Base-by-base conservation (phyloP, 2,888 invertebrate genomes). In the Pristionchus entomophagus region DNA sequence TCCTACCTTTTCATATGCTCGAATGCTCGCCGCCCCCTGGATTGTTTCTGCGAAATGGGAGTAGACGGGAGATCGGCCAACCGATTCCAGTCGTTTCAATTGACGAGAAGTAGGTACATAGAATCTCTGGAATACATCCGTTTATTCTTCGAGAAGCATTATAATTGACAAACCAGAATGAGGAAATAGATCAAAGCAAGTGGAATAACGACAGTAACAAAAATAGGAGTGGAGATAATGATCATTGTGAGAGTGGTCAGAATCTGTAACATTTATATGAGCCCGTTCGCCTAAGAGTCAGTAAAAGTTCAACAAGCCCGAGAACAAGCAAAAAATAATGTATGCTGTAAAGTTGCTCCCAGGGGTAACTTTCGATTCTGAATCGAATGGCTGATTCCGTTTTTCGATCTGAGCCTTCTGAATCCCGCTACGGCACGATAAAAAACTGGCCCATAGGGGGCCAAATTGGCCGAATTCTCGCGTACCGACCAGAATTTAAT, bases 101-200 rank as follows among this genome's bases (percentile, higher is more conserved):
- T 99, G 99, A 29, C 98, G 95, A 3, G 98, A 98, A 0, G 97
- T 96, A 0, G 97, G 96, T 88, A 98, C 97, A 95, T 98, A 99
- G 95, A 97, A 97, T 89, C 97, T 95, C 95, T 98, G 45, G 6
- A 73, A 38, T 29, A 19, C 12, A 62, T n/a, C 29, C 6, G 59
- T 17, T 62, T 29, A 62, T 6, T 29, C 6, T 62, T 62, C 53
- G 22, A 19, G 53, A 53, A 10, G 4, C 4, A 53, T 10, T 59
- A 22, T 5, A 22, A n/a, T 22, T 5, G 10, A 6, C n/a, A n/a
- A n/a, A 91, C 92, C 89, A 92, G 77, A 32, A 91, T 86, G 8
- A 88, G 56, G 22, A 90, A 53, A 86, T 93, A 93, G 85, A 93
- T 87, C n/a, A 88, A 49, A 12, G 87, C 88, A 0, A 93, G 87